Percentiles rank a stretch among this genome's conserved stretches.
These are phyloP conservation scores for Anguilla pacifica DNA, from an alignment of 2,797 vertebrate genomes.

Conservation along the genomic window DNA sequence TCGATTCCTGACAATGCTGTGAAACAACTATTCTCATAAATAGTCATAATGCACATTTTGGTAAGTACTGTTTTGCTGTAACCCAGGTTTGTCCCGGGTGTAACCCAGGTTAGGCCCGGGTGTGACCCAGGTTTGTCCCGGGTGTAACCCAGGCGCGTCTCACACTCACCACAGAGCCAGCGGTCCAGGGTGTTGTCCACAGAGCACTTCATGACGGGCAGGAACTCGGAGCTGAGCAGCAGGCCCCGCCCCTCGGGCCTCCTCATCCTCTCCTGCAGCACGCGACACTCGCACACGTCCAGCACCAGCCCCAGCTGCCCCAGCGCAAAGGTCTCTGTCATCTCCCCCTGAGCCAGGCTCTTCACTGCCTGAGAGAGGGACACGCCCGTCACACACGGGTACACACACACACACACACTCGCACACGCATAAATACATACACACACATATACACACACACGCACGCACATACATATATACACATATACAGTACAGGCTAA, in stretches of 20 bases:
- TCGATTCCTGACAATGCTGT: no score
- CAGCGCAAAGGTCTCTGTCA: conserved; percentile 86
- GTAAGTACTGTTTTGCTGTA: no score
- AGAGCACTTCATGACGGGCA: conserved; percentile 91
- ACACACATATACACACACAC: conserved; percentile 4
- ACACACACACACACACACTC: background rate
- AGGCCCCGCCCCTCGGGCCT: conserved; percentile 69
- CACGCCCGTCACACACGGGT: background rate
- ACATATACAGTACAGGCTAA: no score
- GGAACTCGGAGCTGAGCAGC: conserved; percentile 90
- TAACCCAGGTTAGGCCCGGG: background rate
- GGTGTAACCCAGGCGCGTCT: background rate
- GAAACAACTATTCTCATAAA: no score
- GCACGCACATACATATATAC: background rate
- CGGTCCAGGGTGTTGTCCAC: conserved; percentile 85
- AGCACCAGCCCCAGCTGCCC: conserved; percentile 95
- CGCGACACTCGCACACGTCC: conserved; percentile 86
- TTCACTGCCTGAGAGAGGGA: conserved; percentile 74
- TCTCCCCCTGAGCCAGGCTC: conserved; percentile 74
- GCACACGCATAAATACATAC: background rate
- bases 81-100: background rate
- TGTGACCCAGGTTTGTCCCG: background rate
- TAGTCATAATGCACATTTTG: background rate
- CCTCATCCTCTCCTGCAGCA: conserved; percentile 75
- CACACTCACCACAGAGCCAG: conserved; percentile 84